Conservation (phyloP, 2,797 vertebrate genomes). For the Stomatorhinus walkeri region DNA sequence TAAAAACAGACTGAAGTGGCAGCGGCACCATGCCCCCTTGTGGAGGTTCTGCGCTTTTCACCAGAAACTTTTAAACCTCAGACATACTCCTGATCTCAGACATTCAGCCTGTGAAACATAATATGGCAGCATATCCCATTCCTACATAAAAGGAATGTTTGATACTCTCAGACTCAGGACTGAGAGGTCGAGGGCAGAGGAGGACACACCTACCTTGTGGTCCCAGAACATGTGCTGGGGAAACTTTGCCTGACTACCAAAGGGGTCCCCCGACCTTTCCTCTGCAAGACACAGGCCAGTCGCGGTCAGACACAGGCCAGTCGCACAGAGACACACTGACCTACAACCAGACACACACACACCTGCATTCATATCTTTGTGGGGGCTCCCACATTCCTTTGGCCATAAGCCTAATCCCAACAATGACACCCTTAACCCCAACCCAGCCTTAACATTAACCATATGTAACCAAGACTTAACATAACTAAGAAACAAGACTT, state of each 20-base stretch:
- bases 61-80: not conserved
- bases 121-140: not conserved
- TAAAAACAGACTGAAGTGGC: not conserved
- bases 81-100: not conserved
- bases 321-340: not conserved
- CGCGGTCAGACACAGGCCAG: not conserved
- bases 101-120: not conserved
- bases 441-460: too few relatives aligned
- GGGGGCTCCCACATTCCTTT: not conserved
- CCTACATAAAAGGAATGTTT: not conserved
- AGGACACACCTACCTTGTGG: constrained; percentile 70
- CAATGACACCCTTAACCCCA: too few relatives aligned
- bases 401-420: too few relatives aligned
- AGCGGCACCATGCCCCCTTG: not conserved
- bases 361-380: not conserved
- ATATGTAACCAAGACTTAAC: too few relatives aligned
- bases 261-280: constrained; percentile 50
- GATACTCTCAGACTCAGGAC: not conserved
- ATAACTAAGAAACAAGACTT: not conserved
- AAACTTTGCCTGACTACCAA: constrained; percentile 71
- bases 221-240: constrained; percentile 89
- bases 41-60: not conserved
- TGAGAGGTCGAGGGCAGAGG: not conserved
- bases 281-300: constrained; percentile 49
- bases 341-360: not conserved